Base-by-base conservation (phyloP, 1,140 invertebrate species). In the Drosophila kurseongensis region DNA sequence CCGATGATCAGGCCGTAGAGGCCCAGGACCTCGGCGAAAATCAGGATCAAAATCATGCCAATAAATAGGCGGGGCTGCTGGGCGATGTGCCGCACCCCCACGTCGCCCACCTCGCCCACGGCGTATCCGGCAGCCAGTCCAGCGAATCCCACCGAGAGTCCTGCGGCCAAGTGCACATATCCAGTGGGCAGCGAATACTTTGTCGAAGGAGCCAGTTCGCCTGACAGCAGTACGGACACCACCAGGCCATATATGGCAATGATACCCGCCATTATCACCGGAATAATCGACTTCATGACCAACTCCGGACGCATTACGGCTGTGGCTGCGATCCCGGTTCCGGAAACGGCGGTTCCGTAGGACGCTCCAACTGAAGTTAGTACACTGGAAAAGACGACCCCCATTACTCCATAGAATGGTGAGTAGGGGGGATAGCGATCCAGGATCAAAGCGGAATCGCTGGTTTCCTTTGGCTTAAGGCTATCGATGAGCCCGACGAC, bases 401-500 rank as follows among this genome's bases (percentile, higher is more conserved):
- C 98, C 97, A 99, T 99, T 75, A 98, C 97, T 92, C 98, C 98
- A 93, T 99, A 99, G 94, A 99, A 99, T 3, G 83, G 83, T 1
- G 60, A 52, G 23, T 88, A 86, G 0, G 59, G 23, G 0, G 82
- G 82, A 57, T 36, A 38, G 1, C 27, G 23, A n/a, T 29, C 27
- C 23, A 63, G 4, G 4, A 13, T 54, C 1, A 0, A 1, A 0
- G 51, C 0, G 0, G 50, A 16, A 8, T 42, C 9, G 0, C 0
- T 9, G 18, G n/a, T 9, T 6, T 47, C 27, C 8, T 4, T 6
- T 6, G 38, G 2, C 1, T 16, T 10, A 4, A 75, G 0, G 5
- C 38, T 16, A 4, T n/a, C 14, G 1, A 72, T 50, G 16, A 60
- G 7, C 0, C 1, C 13, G 10, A 2, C 2, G 5, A 61, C n/a